Evolutionary conservation across 2,888 invertebrate species (phyloP), one percentile per base, ranked within the genome.

Genomic region (Nymphalis urticae): DNA sequence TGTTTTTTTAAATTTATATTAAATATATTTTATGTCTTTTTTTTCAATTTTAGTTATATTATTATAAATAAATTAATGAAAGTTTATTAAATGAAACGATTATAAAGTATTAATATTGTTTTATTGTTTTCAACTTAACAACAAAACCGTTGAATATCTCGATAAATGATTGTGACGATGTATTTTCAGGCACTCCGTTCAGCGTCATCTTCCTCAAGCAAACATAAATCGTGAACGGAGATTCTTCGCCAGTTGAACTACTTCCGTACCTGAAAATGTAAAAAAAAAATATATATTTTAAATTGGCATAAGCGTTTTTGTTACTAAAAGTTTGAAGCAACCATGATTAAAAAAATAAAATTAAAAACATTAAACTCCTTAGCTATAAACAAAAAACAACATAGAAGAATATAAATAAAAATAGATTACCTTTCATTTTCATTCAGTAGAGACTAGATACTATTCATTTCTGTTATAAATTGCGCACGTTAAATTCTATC

Each of bases 121-220:
- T 53, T 53, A 53, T 53, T 53, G 24, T 53, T 53, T 13, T 21
- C 10, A 7, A 5, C 6, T 21, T 24, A 24, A 53, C 16, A 24
- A 53, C 17, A 50, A 64, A 59, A 50, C 36, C 21, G 21, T 36
- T 59, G 50, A 64, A 64, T 64, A 64, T 64, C 42, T 64, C 36
- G 36, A 17, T 58, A 58, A 64, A 64, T 59, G 13, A 59, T 36
- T 58, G 64, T 64, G 50, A 64, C 21, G 13, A 19, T 19, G 6
- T 21, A 19, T 19, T 1, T 32, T 10, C 6, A 16, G n/a, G n/a
- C 6, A 36, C n/a, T 13, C 21, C 47, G 24, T 56, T 56, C 53
- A 16, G 32, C 8, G 17, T 56, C 32, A 56, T 9, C 3, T 27
- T 32, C 54, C 32, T 7, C 13, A 1, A 27, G 27, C 3, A 27